Base-by-base conservation (phyloP, 2,888 invertebrate species). In the Napeogenes inachia region DNA sequence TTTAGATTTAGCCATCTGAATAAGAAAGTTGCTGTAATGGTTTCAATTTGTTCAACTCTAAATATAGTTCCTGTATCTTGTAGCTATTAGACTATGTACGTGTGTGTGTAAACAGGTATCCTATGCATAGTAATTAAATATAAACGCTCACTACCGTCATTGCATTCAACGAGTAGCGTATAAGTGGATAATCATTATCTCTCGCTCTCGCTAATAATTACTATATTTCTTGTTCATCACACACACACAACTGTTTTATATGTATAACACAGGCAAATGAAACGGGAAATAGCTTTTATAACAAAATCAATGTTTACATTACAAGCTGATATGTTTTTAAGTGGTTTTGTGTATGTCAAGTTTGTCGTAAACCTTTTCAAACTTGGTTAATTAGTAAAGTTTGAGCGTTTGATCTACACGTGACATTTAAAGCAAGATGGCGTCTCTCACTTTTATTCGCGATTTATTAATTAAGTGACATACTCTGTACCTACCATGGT, bases 1-100 rank as follows among this genome's bases (percentile, higher is more conserved):
- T 65, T 65, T 46, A 62, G 64, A 59, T 61, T 57, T 56, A 62
- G 62, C 54, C 63, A 59, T 62, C 58, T 60, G 58, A 47, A 54
- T 53, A 55, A 57, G 61, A 66, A 59, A 62, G 64, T 62, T 32
- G 46, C n/a, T 45, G 42, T 33, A 50, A 58, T 53, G 61, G 55
- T 61, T 57, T 56, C 45, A 63, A 63, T 56, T 54, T 42, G 57
- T 61, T 61, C 32, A 61, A 61, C 57, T 50, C 30, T 50, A 50
- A 50, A 12, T 4, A 50, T 50, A 50, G 50, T 50, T 10, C 30
- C 2, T 42, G 12, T 10, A 8, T 42, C 42, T 8, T 10, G 10
- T 10, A 10, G 42, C 35, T 35, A 21, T 21, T 38, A 38, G 38
- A 8, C 2, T 38, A 42, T 3, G 10, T 42, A 10, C 10, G 10